These are phyloP conservation scores for Protonibea diacanthus DNA, from an alignment of 2,797 vertebrate genomes.

Conservation along the genomic window DNA sequence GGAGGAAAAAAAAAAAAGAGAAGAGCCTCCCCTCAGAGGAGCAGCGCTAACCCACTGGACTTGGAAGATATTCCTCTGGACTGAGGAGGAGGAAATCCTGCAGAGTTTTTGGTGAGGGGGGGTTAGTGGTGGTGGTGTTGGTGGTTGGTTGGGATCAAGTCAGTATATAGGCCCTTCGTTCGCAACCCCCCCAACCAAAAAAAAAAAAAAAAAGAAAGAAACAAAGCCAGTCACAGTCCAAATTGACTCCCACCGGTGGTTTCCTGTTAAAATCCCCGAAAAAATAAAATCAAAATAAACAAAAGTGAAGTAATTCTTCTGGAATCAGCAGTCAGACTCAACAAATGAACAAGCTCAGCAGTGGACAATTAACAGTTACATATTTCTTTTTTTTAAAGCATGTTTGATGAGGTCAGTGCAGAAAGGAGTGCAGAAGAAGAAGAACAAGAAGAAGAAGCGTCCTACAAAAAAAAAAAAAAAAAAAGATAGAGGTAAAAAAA, in stretches of 20 bases:
- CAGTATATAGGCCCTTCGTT: constrained; percentile 53
- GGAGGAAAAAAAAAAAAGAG: too few species aligned
- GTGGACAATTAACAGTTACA: constrained; percentile 33
- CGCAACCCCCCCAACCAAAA: not conserved
- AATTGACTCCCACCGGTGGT: constrained; percentile 58
- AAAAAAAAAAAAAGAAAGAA: too few species aligned
- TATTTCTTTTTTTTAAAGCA: constrained; percentile 33
- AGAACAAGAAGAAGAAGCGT: constrained; percentile 23
- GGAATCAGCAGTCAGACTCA: constrained; percentile 6
- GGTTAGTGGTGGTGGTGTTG: too few species aligned
- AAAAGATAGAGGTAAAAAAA: constrained; percentile 11
- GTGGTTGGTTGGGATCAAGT: constrained; percentile 55
- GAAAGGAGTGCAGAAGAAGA: constrained; percentile 31
- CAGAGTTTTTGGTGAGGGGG: constrained; percentile 69
- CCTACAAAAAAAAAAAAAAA: constrained; percentile 28
- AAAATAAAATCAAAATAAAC: not conserved
- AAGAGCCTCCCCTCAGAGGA: constrained; percentile 30
- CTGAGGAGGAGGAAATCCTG: constrained; percentile 73
- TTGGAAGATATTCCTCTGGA: constrained; percentile 75
- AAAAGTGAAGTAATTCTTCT: constrained; percentile 27
- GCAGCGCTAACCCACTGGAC: constrained; percentile 56
- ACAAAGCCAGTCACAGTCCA: constrained; percentile 56
- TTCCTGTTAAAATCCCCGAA: constrained; percentile 24
- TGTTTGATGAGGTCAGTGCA: constrained; percentile 52
- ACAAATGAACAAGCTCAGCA: constrained; percentile 10